These are phyloP conservation scores for Drosophila anomalipes DNA, from an alignment of 2,888 invertebrate genomes.

Conservation along the genomic window DNA sequence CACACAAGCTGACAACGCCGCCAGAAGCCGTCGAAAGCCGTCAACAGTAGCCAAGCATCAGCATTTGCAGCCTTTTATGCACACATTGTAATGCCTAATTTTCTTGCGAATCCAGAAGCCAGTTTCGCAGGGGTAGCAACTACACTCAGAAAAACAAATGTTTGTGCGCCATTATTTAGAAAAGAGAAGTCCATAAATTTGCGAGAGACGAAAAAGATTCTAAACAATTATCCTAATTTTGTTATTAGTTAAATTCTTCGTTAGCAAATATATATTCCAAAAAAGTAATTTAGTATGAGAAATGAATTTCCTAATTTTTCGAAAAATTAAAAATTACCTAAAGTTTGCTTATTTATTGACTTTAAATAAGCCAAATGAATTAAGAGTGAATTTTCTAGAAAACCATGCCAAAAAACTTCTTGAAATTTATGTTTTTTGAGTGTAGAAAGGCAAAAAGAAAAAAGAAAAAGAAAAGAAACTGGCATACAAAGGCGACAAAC, in stretches of 20 bases:
- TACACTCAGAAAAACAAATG: conserved; percentile 1
- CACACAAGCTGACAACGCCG: conserved; percentile 22
- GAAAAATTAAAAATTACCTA: background rate
- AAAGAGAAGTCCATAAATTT: background rate
- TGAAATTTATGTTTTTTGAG: background rate
- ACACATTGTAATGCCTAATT: conserved; percentile 76
- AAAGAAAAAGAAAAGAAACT: background rate
- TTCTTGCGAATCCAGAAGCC: conserved; percentile 47
- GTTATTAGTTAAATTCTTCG: background rate
- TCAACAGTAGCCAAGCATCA: conserved; percentile 18
- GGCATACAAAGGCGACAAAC: conserved; percentile 43
- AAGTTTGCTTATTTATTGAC: background rate
- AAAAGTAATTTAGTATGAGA: background rate
- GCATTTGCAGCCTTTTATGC: conserved; percentile 56
- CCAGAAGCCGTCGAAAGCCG: conserved; percentile 6
- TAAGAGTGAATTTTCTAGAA: background rate
- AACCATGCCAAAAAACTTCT: background rate
- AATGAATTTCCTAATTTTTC: background rate
- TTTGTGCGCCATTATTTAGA: background rate
- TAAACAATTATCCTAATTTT: background rate
- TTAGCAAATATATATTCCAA: background rate
- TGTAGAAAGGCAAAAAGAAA: conserved; percentile 3
- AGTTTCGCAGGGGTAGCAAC: conserved; percentile 9
- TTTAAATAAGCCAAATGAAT: background rate
- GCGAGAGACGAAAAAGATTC: background rate